phyloP scores from a whole-genome alignment of 2,113 vertebrate species.

The Sapajus apella region DNA sequence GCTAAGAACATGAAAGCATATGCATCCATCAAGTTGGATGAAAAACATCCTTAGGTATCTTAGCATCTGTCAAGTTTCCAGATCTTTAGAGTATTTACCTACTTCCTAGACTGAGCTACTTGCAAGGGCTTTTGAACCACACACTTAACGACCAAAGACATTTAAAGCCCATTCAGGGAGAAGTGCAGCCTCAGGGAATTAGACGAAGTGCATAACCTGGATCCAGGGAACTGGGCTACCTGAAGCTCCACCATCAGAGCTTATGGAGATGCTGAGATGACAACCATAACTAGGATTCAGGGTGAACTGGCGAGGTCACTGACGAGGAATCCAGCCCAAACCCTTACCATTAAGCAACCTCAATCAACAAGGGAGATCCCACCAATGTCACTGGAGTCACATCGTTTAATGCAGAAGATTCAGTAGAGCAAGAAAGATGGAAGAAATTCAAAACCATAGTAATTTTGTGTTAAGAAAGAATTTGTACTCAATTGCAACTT shows the following conservation, averaged over 20 bases:
- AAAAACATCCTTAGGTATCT: neutral
- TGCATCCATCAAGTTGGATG: neutral
- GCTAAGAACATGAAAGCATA: neutral
- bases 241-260: neutral
- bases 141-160: neutral
- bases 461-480: neutral
- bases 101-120: too few species aligned
- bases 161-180: neutral
- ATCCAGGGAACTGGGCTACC: neutral
- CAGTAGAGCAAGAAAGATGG: neutral
- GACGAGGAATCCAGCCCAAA: neutral
- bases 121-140: too few species aligned
- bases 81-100: neutral
- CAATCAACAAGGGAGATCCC: neutral
- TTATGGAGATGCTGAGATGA: neutral
- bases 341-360: neutral
- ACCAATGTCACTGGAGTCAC: neutral
- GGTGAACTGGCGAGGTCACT: neutral
- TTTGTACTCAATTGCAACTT: neutral
- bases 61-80: neutral
- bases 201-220: too few species aligned
- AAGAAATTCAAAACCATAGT: neutral
- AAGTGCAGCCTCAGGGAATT: neutral
- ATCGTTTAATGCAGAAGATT: neutral
- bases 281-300: neutral